phyloP scores from a whole-genome alignment of 2,888 invertebrate genomes.

The Melangyna quadrimaculata region DNA sequence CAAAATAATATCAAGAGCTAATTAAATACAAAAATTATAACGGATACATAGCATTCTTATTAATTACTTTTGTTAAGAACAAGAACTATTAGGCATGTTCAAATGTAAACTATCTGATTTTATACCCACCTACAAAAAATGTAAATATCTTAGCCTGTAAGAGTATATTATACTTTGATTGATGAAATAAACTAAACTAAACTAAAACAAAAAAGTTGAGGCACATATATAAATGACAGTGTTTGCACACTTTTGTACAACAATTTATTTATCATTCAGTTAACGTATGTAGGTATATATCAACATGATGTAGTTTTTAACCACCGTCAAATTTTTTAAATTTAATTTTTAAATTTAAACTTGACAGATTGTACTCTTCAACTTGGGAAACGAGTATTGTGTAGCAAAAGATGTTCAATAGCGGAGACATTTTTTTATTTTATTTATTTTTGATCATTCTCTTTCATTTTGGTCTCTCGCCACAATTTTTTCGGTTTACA shows the following conservation, averaged over 20 bases:
- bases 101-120: too few relatives aligned
- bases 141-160: too few relatives aligned
- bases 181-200: too few relatives aligned
- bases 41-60: not conserved
- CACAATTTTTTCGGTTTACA: not conserved
- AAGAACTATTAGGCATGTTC: not conserved
- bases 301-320: not conserved
- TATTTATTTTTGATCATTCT: not conserved
- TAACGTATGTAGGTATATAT: too few relatives aligned
- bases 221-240: not conserved
- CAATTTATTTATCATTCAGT: not conserved
- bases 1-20: not conserved
- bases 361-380: not conserved
- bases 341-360: not conserved
- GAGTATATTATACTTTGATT: too few relatives aligned
- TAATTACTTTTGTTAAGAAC: not conserved
- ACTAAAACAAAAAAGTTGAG: too few relatives aligned
- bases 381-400: not conserved
- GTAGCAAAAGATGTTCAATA: not conserved
- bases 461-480: not conserved
- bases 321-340: not conserved
- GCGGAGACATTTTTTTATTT: not conserved
- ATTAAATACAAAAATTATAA: not conserved
- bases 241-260: not conserved
- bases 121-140: too few relatives aligned